These are phyloP conservation scores for Priapulus caudatus DNA, from an alignment of 2,888 invertebrate species.

Conservation along the genomic window DNA sequence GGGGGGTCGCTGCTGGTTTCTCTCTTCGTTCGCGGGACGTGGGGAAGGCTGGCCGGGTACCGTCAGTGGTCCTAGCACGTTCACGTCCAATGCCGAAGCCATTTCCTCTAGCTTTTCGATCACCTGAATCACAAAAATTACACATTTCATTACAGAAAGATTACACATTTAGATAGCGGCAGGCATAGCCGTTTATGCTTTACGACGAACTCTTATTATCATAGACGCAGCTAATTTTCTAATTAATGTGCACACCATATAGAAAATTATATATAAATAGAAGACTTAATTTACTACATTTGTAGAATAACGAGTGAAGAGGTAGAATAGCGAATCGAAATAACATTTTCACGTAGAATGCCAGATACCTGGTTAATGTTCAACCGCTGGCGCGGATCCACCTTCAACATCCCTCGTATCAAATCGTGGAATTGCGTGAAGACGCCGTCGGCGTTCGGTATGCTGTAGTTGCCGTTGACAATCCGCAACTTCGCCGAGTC, in stretches of 20 bases:
- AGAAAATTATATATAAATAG: no score
- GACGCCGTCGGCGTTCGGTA: slow-evolving; percentile 65
- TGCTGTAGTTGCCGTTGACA: slow-evolving; percentile 82
- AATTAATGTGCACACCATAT: no score
- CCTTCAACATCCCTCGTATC: slow-evolving; percentile 51
- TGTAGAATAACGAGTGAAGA: no score
- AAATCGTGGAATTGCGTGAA: slow-evolving; percentile 76
- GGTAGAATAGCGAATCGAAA: no score
- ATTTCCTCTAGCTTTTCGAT: slow-evolving; percentile 76
- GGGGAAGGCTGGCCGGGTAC: slow-evolving; percentile 44
- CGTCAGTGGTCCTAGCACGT: slow-evolving; percentile 63
- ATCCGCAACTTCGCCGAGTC: slow-evolving; percentile 86
- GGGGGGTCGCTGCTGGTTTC: slow-evolving; percentile 7
- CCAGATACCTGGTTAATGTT: slow-evolving; percentile 64
- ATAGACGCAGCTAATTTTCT: no score
- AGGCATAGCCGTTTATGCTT: no score
- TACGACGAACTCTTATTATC: no score
- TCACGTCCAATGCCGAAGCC: slow-evolving; percentile 69
- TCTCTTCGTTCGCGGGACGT: slow-evolving; percentile 6
- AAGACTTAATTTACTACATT: no score
- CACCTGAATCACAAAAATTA: no score
- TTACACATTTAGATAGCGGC: no score
- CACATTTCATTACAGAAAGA: no score
- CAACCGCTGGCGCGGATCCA: slow-evolving; percentile 67
- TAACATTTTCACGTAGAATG: no score